Evolutionary conservation across 2,888 invertebrate genomes (phyloP).

Genomic region (Phalera bucephala): DNA sequence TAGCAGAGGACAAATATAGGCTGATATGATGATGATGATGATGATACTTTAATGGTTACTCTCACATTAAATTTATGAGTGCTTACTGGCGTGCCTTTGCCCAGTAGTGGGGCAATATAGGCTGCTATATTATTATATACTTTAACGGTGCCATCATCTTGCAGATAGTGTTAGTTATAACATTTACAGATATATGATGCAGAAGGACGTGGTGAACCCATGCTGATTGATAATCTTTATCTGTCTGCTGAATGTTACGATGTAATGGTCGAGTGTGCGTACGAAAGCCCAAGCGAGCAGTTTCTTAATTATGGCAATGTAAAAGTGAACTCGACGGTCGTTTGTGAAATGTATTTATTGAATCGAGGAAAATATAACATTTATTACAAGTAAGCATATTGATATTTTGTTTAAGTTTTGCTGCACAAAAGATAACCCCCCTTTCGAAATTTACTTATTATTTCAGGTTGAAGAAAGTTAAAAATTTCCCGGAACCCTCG

Average conservation of each 20-base stretch:
- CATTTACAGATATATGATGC: conserved; percentile 67
- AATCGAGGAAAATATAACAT: conserved; percentile 84
- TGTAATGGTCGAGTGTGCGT: conserved; percentile 79
- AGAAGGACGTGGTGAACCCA: conserved; percentile 66
- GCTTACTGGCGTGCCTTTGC: no score
- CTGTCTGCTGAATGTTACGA: conserved; percentile 84
- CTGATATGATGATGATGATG: no score
- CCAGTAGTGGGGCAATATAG: no score
- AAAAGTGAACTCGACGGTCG: conserved; percentile 78
- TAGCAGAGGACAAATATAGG: no score
- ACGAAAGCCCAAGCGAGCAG: conserved; percentile 65
- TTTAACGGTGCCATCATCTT: no score
- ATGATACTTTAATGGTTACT: no score
- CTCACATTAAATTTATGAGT: no score
- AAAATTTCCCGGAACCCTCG: conserved; percentile 69
- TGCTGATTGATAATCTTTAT: conserved; percentile 64
- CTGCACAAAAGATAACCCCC: no score
- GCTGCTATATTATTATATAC: no score
- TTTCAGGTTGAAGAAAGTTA: conserved; percentile 67
- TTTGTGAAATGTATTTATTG: conserved; percentile 70
- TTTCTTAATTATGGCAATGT: conserved; percentile 82
- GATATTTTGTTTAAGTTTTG: no score
- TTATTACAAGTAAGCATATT: conserved; percentile 71
- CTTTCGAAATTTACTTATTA: no score
- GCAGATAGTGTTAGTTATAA: not conserved